Base-by-base conservation (phyloP, 1,140 invertebrate species). In the Lepidostoma basale region DNA sequence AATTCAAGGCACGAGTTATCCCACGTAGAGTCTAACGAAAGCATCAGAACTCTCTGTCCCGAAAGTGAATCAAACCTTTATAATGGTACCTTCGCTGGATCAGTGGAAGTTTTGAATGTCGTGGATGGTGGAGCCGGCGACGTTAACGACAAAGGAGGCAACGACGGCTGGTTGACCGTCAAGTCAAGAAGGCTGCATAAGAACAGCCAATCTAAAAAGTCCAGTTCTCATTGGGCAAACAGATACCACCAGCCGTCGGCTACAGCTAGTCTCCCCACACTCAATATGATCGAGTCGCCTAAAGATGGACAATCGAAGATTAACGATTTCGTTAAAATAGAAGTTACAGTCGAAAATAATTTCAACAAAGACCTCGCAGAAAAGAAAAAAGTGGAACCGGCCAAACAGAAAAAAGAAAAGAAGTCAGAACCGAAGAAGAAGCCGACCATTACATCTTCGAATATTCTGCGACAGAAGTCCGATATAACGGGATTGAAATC, bases 91-190 rank as follows among this genome's bases (percentile, higher is more conserved):
- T 56, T 84, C 84, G 78, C 88, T 74, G 77, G 87, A 85, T 77
- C 83, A 79, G 73, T 83, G 12, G 84, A 85, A 77, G 83, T 84
- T 28, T 74, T 86, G 25, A 79, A 82, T 65, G 59, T 81, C 18
- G 69, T 67, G 14, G 67, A 73, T 64, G 77, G 81, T 58, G 83
- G 86, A 56, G 87, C 88, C 74, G 87, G 87, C 49, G 76, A 77
- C 74, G 74, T 85, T 76, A 74, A 76, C 66, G 73, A 83, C 77
- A 79, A 85, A 75, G 69, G 73, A 62, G 78, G 81, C 59, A 83
- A 87, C 59, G 88, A 88, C 74, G 87, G 87, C 10, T 89, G 88
- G 87, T 76, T 88, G 14, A 89, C 87, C 1, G 88, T 89, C 1
- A 88, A 88, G 76, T 86, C 84, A 67, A 78, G 85, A 42, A 79